A percentile compares a stretch with the other conserved stretches of the same genome.
phyloP scores from a whole-genome alignment of 2,888 invertebrate genomes.

The Chymomyza caudatula region DNA sequence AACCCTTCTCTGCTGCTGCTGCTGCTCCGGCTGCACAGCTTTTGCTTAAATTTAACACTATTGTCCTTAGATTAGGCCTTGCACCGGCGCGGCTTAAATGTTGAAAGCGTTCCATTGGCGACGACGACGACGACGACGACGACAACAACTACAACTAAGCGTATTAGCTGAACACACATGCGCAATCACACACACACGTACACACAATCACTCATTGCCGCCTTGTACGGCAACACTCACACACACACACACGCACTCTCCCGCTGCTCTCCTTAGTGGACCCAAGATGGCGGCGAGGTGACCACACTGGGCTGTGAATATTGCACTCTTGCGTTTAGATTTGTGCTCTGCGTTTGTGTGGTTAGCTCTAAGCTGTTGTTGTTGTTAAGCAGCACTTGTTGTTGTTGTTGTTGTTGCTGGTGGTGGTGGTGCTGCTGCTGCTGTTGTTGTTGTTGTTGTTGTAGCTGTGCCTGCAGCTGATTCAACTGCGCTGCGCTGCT shows the following conservation, averaged over 20 bases:
- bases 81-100: conserved; percentile 18
- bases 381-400: conserved; percentile 67
- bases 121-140: not conserved
- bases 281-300: conserved; percentile 77
- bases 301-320: conserved; percentile 79
- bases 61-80: conserved; percentile 60
- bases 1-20: conserved; percentile 33
- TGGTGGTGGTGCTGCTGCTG: conserved; percentile 80
- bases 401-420: conserved; percentile 80
- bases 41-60: conserved; percentile 53
- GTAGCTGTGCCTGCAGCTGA: conserved; percentile 77
- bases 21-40: conserved; percentile 25
- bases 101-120: conserved; percentile 45
- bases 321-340: conserved; percentile 79
- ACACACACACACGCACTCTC: not conserved
- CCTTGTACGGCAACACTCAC: conserved; percentile 73
- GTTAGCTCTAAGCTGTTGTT: conserved; percentile 70
- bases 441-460: conserved; percentile 65
- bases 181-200: conserved; percentile 18
- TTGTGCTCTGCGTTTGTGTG: conserved; percentile 79
- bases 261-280: conserved; percentile 69
- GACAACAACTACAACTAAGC: conserved; percentile 2
- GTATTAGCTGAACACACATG: conserved; percentile 11
- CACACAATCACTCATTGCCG: conserved; percentile 21
- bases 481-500: conserved; percentile 61